Conservation (phyloP, 2,797 vertebrate species). For the Cuculus canorus region DNA sequence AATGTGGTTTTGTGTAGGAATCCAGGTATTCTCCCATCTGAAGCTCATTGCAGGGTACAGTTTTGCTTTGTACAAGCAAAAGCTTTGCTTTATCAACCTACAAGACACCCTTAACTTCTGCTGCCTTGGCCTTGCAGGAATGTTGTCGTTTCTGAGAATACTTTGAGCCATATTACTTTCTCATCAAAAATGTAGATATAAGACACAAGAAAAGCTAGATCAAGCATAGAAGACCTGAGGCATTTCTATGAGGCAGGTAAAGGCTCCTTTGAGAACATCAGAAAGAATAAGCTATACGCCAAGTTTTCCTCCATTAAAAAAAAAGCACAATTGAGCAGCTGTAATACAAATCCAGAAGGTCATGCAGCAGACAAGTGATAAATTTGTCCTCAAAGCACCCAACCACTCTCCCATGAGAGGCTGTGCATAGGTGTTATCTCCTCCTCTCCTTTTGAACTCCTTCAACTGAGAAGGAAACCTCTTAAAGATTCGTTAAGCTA, state of each 20-base stretch:
- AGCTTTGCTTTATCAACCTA: background rate
- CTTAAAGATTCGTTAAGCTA: conserved; percentile 40
- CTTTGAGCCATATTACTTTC: background rate
- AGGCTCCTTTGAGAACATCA: background rate
- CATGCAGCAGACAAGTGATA: background rate
- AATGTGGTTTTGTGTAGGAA: fast-evolving
- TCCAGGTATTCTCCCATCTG: background rate
- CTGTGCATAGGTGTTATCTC: background rate
- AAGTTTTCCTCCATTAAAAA: background rate
- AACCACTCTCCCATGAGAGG: background rate
- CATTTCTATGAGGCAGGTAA: background rate
- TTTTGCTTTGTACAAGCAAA: background rate
- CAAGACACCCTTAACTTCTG: background rate
- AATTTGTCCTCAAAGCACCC: background rate
- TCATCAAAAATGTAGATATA: background rate
- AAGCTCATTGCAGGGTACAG: background rate
- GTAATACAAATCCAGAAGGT: background rate
- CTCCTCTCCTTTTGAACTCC: background rate
- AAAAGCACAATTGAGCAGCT: background rate
- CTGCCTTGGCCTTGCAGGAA: background rate
- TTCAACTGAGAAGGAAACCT: conserved; percentile 4
- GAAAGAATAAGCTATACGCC: background rate
- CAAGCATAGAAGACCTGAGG: background rate
- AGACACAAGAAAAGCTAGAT: background rate
- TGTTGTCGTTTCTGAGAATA: background rate